These are phyloP conservation scores for Emmelina monodactyla DNA, from an alignment of 2,888 invertebrate species.

Conservation along the genomic window DNA sequence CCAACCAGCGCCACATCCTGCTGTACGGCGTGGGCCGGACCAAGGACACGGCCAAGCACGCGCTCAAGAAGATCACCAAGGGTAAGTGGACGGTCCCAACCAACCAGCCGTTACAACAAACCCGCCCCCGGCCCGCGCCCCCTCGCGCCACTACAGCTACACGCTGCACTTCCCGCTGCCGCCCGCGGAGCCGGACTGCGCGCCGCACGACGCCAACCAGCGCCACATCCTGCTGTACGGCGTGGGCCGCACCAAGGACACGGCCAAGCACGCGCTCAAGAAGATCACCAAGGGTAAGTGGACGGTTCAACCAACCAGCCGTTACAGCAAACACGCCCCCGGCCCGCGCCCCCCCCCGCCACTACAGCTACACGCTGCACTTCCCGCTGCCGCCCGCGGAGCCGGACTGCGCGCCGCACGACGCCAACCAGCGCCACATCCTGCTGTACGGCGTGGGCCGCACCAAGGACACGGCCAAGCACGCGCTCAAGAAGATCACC, in stretches of 20 bases:
- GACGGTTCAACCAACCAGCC: too few relatives aligned
- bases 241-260: too few relatives aligned
- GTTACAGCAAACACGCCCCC: too few relatives aligned
- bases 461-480: too few relatives aligned
- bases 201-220: conserved; percentile 95
- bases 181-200: conserved; percentile 70
- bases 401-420: conserved; percentile 76
- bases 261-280: conserved; percentile 83
- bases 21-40: conserved; percentile 97
- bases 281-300: conserved; percentile 76
- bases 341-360: too few relatives aligned
- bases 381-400: conserved; percentile 89
- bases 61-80: conserved; percentile 85
- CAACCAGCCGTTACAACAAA: too few relatives aligned
- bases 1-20: conserved; percentile 94
- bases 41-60: conserved; percentile 83
- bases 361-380: conserved; percentile 92
- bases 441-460: conserved; percentile 96
- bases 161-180: conserved; percentile 96
- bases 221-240: conserved; percentile 94
- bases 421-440: conserved; percentile 95
- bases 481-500: conserved; percentile 83
- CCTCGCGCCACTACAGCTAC: conserved; percentile 88
- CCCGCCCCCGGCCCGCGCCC: too few relatives aligned
- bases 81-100: conserved; percentile 35